Base-by-base conservation (phyloP, 2,797 vertebrate genomes). In the Phrynocephalus vlangalii region DNA sequence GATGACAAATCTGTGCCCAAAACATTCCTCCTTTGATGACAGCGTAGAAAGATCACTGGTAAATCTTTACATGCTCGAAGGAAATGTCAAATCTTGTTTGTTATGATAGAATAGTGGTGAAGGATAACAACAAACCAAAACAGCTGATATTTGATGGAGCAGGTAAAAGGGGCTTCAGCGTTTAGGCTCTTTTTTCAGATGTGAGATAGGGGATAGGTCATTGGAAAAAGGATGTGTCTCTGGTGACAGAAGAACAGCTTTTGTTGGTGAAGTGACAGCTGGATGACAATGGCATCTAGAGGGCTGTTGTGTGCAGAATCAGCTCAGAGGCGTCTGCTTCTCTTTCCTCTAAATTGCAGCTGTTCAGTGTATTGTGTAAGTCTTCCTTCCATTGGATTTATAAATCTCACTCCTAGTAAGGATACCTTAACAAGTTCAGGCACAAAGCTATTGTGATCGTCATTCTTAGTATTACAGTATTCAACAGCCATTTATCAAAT, bases 241-340 rank as follows among this genome's bases (percentile, higher is more conserved):
- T 56, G 11, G 52, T 56, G 13, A 56, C 52, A 56, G 9, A 56
- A 56, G 52, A 33, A 60, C 75, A 87, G 81, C 89, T 90, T 28
- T 1, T 1, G 83, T 77, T 85, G 83, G 87, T 73, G 79, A 79
- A 82, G 89, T 22, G 93, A 91, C 87, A 90, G 90, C 93, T 92
- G 93, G 85, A 56, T 93, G 71, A 92, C 93, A 94, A 94, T 94
- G 95, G 95, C 94, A 95, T 90, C 94, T 94, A 93, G 91, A 95
- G 92, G 92, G 91, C 92, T 94, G 89, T 70, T 30, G 20, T 0
- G 0, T 11, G 72, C 90, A 70, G 70, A 0, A 82, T 79, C 66
- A 3, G 38, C 9, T 60, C 0, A 0, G 30, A 33, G 38, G 52
- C 22, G 86, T 20, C 78, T 67, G 83, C n/a, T 11, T 73, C 76